Conservation (phyloP, 2,113 vertebrate species). For the Gadus macrocephalus region DNA sequence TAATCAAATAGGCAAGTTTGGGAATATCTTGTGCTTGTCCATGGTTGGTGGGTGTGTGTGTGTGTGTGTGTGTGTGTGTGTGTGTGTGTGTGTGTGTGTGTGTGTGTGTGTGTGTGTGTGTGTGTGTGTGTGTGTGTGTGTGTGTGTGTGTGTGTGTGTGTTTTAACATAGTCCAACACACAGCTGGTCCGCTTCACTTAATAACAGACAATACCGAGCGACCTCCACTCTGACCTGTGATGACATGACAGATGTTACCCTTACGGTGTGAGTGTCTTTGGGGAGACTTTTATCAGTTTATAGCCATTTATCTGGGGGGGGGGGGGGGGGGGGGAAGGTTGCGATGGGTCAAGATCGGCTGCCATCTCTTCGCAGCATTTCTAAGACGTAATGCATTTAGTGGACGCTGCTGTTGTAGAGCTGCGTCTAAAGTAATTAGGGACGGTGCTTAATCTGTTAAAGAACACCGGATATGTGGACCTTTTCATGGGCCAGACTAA, state of each 20-base stretch:
- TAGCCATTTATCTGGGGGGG: neutral
- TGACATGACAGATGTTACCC: neutral
- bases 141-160: neutral
- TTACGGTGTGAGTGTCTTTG: neutral
- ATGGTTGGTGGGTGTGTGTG: neutral
- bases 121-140: neutral
- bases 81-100: neutral
- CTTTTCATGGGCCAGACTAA: too few species aligned
- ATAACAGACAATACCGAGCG: constrained; percentile 1
- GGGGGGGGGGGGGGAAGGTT: too few species aligned
- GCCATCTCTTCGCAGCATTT: too few species aligned
- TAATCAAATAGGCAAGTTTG: neutral
- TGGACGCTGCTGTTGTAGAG: too few species aligned
- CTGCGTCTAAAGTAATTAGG: too few species aligned
- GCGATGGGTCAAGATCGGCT: too few species aligned
- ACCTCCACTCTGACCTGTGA: constrained; percentile 9
- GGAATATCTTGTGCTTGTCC: neutral
- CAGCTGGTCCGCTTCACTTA: constrained; percentile 7
- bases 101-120: neutral
- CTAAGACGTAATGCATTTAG: too few species aligned
- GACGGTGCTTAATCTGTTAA: too few species aligned
- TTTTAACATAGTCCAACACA: neutral
- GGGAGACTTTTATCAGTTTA: neutral
- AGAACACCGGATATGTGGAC: too few species aligned
- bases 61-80: neutral